Evolutionary conservation across 2,888 invertebrate genomes (phyloP).

Genomic region (Dynastes tityus): DNA sequence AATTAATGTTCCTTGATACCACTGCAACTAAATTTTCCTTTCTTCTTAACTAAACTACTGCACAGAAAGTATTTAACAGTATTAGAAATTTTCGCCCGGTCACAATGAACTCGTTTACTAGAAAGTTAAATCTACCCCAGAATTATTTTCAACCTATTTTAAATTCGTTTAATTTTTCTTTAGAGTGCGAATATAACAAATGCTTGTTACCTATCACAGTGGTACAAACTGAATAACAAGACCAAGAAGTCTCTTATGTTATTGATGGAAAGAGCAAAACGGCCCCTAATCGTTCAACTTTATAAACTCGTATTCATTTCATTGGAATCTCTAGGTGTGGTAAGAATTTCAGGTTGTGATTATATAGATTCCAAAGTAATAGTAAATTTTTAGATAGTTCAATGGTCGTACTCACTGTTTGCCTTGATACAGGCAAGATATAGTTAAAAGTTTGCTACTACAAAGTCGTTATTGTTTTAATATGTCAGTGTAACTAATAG

Average conservation of each 20-base stretch:
- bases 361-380: not conserved
- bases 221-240: slow-evolving; percentile 24
- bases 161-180: not conserved
- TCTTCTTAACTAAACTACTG: no score
- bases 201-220: slow-evolving; percentile 27
- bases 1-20: no score
- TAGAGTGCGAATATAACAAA: slow-evolving; percentile 27
- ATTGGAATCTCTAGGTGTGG: slow-evolving; percentile 28
- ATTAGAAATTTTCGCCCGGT: no score
- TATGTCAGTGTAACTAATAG: no score
- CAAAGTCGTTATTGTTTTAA: no score
- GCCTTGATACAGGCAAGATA: slow-evolving; percentile 35
- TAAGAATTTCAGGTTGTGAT: slow-evolving; percentile 1
- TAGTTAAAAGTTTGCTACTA: not conserved
- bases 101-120: no score
- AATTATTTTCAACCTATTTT: not conserved
- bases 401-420: slow-evolving; percentile 44
- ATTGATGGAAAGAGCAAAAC: slow-evolving; percentile 38
- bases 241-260: slow-evolving; percentile 12
- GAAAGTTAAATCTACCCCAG: no score
- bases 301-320: slow-evolving; percentile 26
- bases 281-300: slow-evolving; percentile 16
- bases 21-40: no score
- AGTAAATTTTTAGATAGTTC: slow-evolving; percentile 21
- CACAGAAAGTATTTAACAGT: no score